Evolutionary conservation across 2,113 vertebrate species (phyloP), one percentile per base, ranked within the genome.

Genomic region (Vireo altiloquus): DNA sequence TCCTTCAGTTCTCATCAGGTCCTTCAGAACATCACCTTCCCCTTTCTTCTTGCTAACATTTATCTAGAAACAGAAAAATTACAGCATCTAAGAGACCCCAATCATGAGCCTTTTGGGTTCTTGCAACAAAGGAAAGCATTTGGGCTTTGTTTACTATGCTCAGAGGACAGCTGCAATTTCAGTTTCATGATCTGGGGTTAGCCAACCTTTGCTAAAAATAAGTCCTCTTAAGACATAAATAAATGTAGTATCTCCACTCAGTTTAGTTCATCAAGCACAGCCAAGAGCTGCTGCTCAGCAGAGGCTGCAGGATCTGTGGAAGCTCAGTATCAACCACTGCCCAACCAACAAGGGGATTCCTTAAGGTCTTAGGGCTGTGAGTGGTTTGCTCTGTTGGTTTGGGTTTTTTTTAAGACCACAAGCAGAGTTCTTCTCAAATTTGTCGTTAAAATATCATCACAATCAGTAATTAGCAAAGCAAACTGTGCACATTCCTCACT

Each of bases 1-100:
- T 87, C 98, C 98, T 92, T 96, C 94, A 54, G 96, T 97, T 92
- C 94, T 97, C 97, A 97, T 98, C 35, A 98, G 97, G 25, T 98
- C 97, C 93, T 98, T 97, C 84, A 98, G 83, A 74, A 80, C 82
- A 66, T 97, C 96, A 6, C 97, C 96, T 85, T 97, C 97, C 69
- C 98, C 97, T 69, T 98, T 98, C 95, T 97, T 98, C 94, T 98
- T 97, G 97, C 96, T 98, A 68, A 97, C 27, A 1, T 96, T 98
- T 90, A 98, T 97, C 97, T 98, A 90, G 49, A 89, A 97, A 95
- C 59, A 89, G 75, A 81, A 95, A 77, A 94, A 94, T 69, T 7
- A 77, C 68, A 88, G 53, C 61, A 71, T 35, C 57, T 77, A 56
- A 78, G 83, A 81, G 40, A 76, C 59, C 44, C 54, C 30, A 40